A percentile compares a stretch with the other conserved stretches of the same genome.
Conservation (phyloP, 1,140 invertebrate genomes). For the Propsilocerus akamusi region DNA sequence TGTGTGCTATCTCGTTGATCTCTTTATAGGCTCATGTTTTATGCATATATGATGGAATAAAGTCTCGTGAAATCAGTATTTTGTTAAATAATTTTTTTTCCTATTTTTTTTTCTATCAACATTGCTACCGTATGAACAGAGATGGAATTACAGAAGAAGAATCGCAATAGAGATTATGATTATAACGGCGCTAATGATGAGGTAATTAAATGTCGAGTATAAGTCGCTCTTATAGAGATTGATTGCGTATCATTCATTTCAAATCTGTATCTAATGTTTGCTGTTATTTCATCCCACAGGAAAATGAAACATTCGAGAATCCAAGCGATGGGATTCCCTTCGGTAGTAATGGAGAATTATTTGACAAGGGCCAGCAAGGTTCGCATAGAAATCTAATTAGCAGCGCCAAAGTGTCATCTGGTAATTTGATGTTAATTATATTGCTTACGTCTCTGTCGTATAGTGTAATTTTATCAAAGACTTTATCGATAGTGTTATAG, state of each 20-base stretch:
- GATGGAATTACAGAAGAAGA: not conserved
- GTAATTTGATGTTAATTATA: not conserved
- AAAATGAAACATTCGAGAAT: not conserved
- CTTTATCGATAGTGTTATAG: not conserved
- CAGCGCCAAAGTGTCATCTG: not conserved
- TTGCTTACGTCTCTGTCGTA: not conserved
- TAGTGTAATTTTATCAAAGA: not conserved
- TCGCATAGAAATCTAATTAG: not conserved
- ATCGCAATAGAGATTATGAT: not conserved
- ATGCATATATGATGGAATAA: too few relatives aligned
- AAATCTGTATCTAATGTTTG: too few relatives aligned
- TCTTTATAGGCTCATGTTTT: slow-evolving; percentile 1
- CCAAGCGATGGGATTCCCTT: not conserved
- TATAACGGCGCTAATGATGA: not conserved
- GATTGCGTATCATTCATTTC: too few relatives aligned
- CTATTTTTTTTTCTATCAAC: not conserved
- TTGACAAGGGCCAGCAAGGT: too few relatives aligned
- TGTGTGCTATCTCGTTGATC: not conserved
- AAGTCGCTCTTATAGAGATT: not conserved
- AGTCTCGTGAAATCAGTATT: not conserved
- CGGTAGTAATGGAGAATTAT: not conserved
- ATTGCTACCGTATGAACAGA: too few relatives aligned
- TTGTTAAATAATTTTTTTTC: too few relatives aligned
- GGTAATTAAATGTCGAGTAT: not conserved
- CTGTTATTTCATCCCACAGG: not conserved